These are phyloP conservation scores for Autographa gamma DNA, from an alignment of 2,888 invertebrate species.

Conservation along the genomic window DNA sequence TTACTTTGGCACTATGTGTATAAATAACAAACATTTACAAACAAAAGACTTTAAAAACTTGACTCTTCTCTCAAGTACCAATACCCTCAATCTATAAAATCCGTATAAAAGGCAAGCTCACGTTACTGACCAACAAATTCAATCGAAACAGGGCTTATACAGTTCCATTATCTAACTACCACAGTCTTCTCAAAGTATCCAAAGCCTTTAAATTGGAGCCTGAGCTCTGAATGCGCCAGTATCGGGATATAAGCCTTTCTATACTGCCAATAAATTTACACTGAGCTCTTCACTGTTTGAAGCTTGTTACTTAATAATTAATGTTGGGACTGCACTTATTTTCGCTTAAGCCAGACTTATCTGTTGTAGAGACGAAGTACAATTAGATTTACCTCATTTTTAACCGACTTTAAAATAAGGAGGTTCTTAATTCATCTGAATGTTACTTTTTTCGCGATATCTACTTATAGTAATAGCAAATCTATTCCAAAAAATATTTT, in stretches of 20 bases:
- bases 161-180: constrained; percentile 43
- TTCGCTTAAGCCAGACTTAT: background rate
- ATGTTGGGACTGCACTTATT: constrained; percentile 25
- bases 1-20: too few species aligned
- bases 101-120: constrained; percentile 20
- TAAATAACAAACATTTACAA: too few species aligned
- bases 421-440: too few species aligned
- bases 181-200: constrained; percentile 26
- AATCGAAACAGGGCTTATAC: constrained; percentile 33
- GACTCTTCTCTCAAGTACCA: background rate
- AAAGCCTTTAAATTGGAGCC: constrained; percentile 46
- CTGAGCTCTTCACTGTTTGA: constrained; percentile 25
- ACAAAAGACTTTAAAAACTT: too few species aligned
- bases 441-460: too few species aligned
- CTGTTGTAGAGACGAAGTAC: background rate
- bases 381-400: too few species aligned
- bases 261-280: constrained; percentile 30
- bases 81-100: background rate
- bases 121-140: constrained; percentile 30
- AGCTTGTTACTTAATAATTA: constrained; percentile 44
- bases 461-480: too few species aligned
- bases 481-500: too few species aligned
- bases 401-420: too few species aligned
- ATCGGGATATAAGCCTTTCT: constrained; percentile 50
- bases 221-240: constrained; percentile 43